phyloP scores from a whole-genome alignment of 2,888 invertebrate species.

The Philhelius pedissequus region DNA sequence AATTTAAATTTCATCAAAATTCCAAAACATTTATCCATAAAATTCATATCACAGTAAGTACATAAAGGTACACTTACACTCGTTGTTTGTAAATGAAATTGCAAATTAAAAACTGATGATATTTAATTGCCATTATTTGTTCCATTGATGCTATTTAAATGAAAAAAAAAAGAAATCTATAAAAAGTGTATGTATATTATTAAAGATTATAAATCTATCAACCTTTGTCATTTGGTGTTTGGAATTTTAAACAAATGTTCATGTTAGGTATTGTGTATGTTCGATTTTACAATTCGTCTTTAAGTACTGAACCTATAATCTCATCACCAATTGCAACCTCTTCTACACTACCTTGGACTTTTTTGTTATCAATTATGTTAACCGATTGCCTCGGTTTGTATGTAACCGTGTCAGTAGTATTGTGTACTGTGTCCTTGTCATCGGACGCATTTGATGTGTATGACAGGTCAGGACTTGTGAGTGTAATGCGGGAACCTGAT shows the following conservation, averaged over 20 bases:
- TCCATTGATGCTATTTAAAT: conserved; percentile 31
- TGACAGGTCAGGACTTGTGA: conserved; percentile 81
- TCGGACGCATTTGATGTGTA: conserved; percentile 71
- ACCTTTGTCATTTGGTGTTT: conserved; percentile 32
- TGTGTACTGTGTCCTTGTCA: conserved; percentile 73
- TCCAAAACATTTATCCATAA: conserved; percentile 44
- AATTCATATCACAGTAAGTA: conserved; percentile 67
- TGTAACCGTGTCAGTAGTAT: conserved; percentile 76
- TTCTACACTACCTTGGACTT: conserved; percentile 75
- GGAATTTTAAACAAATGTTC: conserved; percentile 1
- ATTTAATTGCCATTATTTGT: conserved; percentile 22
- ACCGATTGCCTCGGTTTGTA: conserved; percentile 74
- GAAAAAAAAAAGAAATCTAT: neutral
- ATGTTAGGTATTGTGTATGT: conserved; percentile 25
- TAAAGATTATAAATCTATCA: neutral
- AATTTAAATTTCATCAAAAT: conserved; percentile 36
- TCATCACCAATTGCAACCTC: conserved; percentile 73
- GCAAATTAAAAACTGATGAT: conserved; percentile 30
- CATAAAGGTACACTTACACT: conserved; percentile 36
- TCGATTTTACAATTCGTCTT: conserved; percentile 74
- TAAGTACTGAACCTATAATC: conserved; percentile 52
- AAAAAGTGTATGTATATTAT: neutral
- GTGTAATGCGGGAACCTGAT: conserved; percentile 80
- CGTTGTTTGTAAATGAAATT: conserved; percentile 22
- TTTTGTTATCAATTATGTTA: conserved; percentile 54